These are phyloP conservation scores for Rhamnusium bicolor DNA, from an alignment of 2,888 invertebrate genomes.

Conservation along the genomic window DNA sequence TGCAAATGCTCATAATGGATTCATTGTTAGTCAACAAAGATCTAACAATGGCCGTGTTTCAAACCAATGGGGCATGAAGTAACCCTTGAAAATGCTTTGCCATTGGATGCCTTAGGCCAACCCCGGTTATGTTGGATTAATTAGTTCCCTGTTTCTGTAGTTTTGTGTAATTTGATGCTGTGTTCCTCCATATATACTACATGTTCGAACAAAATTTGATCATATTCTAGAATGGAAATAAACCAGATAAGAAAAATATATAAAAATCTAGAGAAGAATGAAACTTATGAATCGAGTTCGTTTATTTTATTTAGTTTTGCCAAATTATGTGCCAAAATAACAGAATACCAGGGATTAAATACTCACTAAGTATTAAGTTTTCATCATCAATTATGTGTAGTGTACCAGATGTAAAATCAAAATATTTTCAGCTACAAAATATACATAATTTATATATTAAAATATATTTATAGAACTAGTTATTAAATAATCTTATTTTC, in stretches of 20 bases:
- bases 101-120: slow-evolving; percentile 67
- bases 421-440: too few species aligned
- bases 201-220: slow-evolving; percentile 12
- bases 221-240: neutral
- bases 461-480: too few species aligned
- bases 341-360: too few species aligned
- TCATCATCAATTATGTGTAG: too few species aligned
- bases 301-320: neutral
- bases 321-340: neutral
- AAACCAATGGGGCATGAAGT: slow-evolving; percentile 67
- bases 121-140: slow-evolving; percentile 64
- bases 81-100: slow-evolving; percentile 64
- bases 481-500: too few species aligned
- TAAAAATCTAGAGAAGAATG: neutral
- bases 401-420: too few species aligned
- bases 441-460: too few species aligned
- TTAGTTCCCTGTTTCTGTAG: slow-evolving; percentile 61
- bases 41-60: slow-evolving; percentile 66
- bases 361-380: too few species aligned
- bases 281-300: neutral
- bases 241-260: neutral
- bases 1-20: slow-evolving; percentile 64
- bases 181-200: slow-evolving; percentile 45
- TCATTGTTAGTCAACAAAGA: slow-evolving; percentile 65
- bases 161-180: slow-evolving; percentile 58